These are phyloP conservation scores for Apocrypta bakeri DNA, from an alignment of 1,140 invertebrate genomes.

Conservation along the genomic window DNA sequence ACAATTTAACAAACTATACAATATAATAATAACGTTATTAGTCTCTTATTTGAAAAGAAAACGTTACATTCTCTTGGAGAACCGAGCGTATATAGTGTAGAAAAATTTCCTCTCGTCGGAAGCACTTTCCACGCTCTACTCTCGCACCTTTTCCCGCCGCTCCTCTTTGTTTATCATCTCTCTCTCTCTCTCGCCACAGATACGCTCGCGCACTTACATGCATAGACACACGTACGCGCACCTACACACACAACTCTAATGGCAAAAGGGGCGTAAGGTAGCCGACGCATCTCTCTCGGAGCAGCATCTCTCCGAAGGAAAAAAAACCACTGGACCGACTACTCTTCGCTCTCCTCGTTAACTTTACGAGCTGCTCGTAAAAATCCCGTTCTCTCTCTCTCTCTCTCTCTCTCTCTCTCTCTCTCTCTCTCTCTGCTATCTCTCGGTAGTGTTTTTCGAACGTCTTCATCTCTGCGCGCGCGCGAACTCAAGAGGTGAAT, in stretches of 20 bases:
- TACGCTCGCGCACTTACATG: neutral
- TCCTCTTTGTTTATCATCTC: neutral
- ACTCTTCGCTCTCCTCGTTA: constrained; percentile 69
- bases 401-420: constrained; percentile 64
- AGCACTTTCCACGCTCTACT: neutral
- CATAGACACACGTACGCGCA: neutral
- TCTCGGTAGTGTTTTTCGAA: constrained; percentile 49
- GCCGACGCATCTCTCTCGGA: neutral
- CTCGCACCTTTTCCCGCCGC: constrained; percentile 3
- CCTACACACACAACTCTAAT: constrained; percentile 30
- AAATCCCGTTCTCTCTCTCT: constrained; percentile 72
- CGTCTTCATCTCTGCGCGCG: constrained; percentile 11
- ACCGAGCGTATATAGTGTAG: too few species aligned
- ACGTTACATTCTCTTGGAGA: too few species aligned
- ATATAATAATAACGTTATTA: too few species aligned
- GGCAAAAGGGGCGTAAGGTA: neutral
- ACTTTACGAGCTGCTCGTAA: constrained; percentile 75
- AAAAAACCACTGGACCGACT: constrained; percentile 56
- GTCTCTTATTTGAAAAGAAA: too few species aligned
- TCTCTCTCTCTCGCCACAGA: neutral
- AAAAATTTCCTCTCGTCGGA: neutral
- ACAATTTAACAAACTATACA: too few species aligned
- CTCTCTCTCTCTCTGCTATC: constrained; percentile 64
- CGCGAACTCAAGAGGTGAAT: constrained; percentile 62
- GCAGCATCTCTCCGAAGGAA: constrained; percentile 47